phyloP scores from a whole-genome alignment of 2,888 invertebrate species.

The Watsonalla cultraria region DNA sequence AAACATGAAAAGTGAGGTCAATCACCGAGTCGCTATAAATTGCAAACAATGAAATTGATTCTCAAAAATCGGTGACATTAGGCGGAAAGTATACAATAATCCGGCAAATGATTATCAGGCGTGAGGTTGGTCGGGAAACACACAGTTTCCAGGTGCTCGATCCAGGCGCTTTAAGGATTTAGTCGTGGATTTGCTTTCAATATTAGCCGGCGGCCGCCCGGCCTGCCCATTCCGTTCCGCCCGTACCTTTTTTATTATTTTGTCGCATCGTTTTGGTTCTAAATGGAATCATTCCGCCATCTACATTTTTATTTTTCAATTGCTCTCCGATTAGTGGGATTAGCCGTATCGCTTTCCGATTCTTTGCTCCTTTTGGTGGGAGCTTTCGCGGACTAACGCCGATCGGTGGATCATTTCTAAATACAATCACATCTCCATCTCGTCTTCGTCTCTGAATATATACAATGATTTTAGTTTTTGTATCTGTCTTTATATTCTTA shows the following conservation, averaged over 20 bases:
- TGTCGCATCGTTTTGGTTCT: constrained; percentile 78
- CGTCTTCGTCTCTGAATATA: too few species aligned
- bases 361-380: constrained; percentile 72
- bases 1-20: constrained; percentile 38
- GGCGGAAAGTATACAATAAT: constrained; percentile 72
- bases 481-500: too few species aligned
- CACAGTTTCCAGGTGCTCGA: constrained; percentile 76
- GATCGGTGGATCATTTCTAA: constrained; percentile 35
- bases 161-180: constrained; percentile 78
- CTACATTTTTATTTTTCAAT: constrained; percentile 81
- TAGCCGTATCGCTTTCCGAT: constrained; percentile 76
- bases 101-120: constrained; percentile 71
- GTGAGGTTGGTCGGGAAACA: constrained; percentile 48
- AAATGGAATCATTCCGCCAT: constrained; percentile 78
- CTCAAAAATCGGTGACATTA: constrained; percentile 62
- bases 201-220: constrained; percentile 73
- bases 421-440: constrained; percentile 23
- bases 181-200: constrained; percentile 79
- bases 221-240: constrained; percentile 63
- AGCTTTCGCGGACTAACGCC: constrained; percentile 61
- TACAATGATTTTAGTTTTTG: too few species aligned
- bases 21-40: constrained; percentile 37
- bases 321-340: constrained; percentile 78
- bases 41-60: constrained; percentile 50
- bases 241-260: constrained; percentile 76